Evolutionary conservation across 1,140 invertebrate species (phyloP).

Genomic region (Dendroctonus ponderosae): DNA sequence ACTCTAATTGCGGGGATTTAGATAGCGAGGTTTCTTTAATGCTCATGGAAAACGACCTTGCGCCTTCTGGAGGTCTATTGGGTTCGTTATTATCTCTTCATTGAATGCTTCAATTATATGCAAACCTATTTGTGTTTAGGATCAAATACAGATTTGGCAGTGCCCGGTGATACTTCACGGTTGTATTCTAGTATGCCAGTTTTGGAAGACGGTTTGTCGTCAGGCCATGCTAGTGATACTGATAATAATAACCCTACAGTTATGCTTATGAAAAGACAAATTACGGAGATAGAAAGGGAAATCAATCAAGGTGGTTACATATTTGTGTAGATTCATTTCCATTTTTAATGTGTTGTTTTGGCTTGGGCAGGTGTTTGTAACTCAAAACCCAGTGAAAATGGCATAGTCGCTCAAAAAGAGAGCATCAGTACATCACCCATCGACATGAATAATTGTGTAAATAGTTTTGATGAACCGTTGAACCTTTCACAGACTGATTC

Average conservation of each 20-base stretch:
- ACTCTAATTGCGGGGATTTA: conserved; percentile 81
- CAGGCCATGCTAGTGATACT: conserved; percentile 87
- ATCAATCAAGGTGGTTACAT: conserved; percentile 59
- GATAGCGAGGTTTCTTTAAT: conserved; percentile 77
- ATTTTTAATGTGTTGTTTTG: not conserved
- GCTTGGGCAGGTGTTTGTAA: conserved; percentile 41
- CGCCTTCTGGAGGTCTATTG: conserved; percentile 46
- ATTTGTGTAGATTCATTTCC: not conserved
- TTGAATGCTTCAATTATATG: not conserved
- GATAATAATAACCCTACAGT: conserved; percentile 81
- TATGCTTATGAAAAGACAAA: conserved; percentile 71
- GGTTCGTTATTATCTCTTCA: conserved; percentile 33
- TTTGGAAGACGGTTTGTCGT: conserved; percentile 90
- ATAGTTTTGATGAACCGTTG: conserved; percentile 50
- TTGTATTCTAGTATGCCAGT: conserved; percentile 80
- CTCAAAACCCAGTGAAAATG: conserved; percentile 43
- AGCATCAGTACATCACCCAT: conserved; percentile 49
- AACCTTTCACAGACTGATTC: conserved; percentile 44
- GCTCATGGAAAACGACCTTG: conserved; percentile 68
- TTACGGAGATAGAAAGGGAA: conserved; percentile 71
- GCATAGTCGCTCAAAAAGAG: conserved; percentile 44
- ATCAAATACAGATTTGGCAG: conserved; percentile 57
- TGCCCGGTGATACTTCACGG: conserved; percentile 55
- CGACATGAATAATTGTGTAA: conserved; percentile 54
- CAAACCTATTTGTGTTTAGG: conserved; percentile 43